phyloP scores from a whole-genome alignment of 2,797 vertebrate species.

The Vireo griseus region DNA sequence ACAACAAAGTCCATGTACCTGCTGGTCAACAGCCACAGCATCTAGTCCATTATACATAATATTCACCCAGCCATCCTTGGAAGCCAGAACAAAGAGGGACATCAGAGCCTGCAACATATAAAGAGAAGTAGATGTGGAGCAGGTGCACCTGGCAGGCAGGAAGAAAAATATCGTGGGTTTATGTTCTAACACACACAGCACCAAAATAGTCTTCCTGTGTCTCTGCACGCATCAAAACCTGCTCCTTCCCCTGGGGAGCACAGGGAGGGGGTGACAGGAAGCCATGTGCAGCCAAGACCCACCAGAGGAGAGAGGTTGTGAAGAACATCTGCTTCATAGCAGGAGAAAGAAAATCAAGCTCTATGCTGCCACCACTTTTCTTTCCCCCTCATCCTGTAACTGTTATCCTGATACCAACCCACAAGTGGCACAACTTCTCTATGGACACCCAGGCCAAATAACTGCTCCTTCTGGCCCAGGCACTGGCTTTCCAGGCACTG shows the following conservation, averaged over 20 bases:
- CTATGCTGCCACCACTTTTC: constrained; percentile 7
- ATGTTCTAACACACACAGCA: background rate
- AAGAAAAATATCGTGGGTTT: background rate
- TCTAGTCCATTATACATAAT: constrained; percentile 98
- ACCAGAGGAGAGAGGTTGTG: background rate
- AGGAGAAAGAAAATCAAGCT: constrained; percentile 8
- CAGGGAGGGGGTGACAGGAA: background rate
- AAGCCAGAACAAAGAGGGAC: constrained; percentile 97
- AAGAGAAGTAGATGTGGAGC: background rate
- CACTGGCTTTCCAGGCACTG: background rate
- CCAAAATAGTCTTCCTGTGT: background rate
- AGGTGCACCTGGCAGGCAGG: background rate
- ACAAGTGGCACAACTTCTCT: background rate
- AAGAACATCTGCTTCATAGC: background rate
- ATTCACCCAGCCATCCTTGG: constrained; percentile 98
- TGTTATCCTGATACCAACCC: background rate
- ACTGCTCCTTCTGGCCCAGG: background rate
- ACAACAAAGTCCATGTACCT: constrained; percentile 75
- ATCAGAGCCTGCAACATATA: constrained; percentile 86
- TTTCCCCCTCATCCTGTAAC: background rate
- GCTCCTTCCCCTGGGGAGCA: background rate
- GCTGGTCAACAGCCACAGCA: constrained; percentile 92
- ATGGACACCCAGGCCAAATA: background rate
- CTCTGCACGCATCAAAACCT: background rate
- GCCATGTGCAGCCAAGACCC: background rate